Percentiles rank a stretch among this genome's conserved stretches.
phyloP scores from a whole-genome alignment of 1,140 invertebrate species.

The Pachypeltis micranthus region DNA sequence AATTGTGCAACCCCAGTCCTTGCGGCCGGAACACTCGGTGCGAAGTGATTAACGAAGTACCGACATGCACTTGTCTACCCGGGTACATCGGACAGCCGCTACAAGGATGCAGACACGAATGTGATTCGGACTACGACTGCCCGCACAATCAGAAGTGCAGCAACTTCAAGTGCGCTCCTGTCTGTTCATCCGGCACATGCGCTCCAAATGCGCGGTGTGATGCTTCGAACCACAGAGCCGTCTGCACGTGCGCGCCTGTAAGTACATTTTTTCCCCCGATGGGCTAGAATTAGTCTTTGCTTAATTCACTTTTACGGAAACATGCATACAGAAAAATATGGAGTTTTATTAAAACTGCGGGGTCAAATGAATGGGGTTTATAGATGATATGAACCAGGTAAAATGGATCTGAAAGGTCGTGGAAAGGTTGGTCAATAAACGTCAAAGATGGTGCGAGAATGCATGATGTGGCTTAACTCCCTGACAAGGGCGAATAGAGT shows the following conservation, averaged over 20 bases:
- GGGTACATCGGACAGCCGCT: slow-evolving; percentile 48
- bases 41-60: slow-evolving; percentile 36
- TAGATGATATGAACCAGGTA: too few relatives aligned
- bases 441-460: too few relatives aligned
- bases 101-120: slow-evolving; percentile 50
- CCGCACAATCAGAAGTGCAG: slow-evolving; percentile 53
- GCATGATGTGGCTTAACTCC: too few relatives aligned
- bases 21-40: slow-evolving; percentile 43
- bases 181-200: slow-evolving; percentile 56
- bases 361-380: too few relatives aligned
- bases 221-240: slow-evolving; percentile 59
- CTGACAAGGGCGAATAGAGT: too few relatives aligned
- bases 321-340: too few relatives aligned
- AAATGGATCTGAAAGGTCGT: too few relatives aligned
- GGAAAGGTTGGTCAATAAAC: too few relatives aligned
- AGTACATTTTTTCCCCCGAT: slow-evolving; percentile 27
- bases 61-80: slow-evolving; percentile 45
- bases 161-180: slow-evolving; percentile 62
- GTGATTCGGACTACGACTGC: slow-evolving; percentile 63
- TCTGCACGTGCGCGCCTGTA: slow-evolving; percentile 70
- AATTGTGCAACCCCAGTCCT: slow-evolving; percentile 35
- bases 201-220: slow-evolving; percentile 67
- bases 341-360: too few relatives aligned
- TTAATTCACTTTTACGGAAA: too few relatives aligned
- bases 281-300: too few relatives aligned